phyloP scores from a whole-genome alignment of 2,113 vertebrate species.

The Pterocles burchelli region DNA sequence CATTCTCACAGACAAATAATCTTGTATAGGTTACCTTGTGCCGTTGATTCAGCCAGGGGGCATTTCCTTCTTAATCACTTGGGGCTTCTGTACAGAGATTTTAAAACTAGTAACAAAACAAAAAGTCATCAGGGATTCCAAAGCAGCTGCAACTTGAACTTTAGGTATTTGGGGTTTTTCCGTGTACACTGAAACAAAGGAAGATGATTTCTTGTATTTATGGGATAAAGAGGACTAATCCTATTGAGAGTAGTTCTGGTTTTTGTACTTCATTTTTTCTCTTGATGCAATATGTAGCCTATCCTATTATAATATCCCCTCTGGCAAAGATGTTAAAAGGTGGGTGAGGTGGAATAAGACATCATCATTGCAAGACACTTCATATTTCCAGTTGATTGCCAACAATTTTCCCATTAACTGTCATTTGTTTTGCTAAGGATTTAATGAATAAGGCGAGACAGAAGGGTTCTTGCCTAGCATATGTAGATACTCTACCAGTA shows the following conservation, averaged over 20 bases:
- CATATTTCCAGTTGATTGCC: not conserved
- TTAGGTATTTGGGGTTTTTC: not conserved
- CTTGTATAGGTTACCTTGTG: not conserved
- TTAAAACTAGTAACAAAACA: not conserved
- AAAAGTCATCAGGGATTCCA: not conserved
- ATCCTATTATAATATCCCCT: not conserved
- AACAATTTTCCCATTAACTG: not conserved
- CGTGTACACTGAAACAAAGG: not conserved
- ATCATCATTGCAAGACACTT: not conserved
- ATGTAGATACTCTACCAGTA: not conserved
- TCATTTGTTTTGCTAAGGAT: not conserved
- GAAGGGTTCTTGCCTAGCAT: not conserved
- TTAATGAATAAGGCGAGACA: not conserved
- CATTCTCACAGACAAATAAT: not conserved
- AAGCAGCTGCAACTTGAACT: not conserved
- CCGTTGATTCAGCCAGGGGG: not conserved
- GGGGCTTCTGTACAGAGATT: not conserved
- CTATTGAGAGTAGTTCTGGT: conserved; percentile 1
- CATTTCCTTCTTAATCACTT: not conserved
- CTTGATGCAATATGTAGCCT: not conserved
- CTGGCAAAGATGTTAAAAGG: not conserved
- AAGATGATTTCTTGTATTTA: not conserved
- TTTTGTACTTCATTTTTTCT: not conserved
- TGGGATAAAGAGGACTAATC: conserved; percentile 34
- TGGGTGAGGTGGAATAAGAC: not conserved